Base-by-base conservation (phyloP, 2,797 vertebrate genomes). In the Microchirus variegatus region DNA sequence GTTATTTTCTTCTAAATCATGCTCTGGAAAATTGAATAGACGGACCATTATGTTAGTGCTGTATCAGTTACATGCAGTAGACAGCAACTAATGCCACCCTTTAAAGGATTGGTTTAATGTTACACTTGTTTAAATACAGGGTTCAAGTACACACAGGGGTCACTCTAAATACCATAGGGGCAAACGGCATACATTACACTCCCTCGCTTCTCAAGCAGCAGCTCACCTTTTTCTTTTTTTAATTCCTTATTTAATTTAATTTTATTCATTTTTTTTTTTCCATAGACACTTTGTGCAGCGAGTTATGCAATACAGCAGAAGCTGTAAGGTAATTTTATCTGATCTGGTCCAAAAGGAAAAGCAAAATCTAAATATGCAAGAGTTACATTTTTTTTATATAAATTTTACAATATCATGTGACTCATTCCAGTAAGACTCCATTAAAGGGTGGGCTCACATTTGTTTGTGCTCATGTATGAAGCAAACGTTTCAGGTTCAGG, bases 281-380 rank as follows among this genome's bases (percentile, higher is more conserved):
- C 70, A 78, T 93, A 96, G 96, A 97, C 83, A 96, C 95, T 70
- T 91, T 97, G 88, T 97, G 94, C 92, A 97, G 94, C 87, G 95
- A 98, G 84, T 95, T 98, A 95, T 81, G 95, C 95, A 93, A 96
- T 96, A 89, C 95, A 97, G 78, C 95, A 97, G 92, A 97, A 96
- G 88, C 85, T 97, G 53, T 97, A 96, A 97, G 96, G 96, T 97
- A 93, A 87, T 82, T 78, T 91, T 62, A 89, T 79, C 70, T 49
- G 22, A 22, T 22, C 22, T 22, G 84, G 76, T 78, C 79, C 82
- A 72, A 69, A 58, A 65, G 42, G 58, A 7, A 38, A 78, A 41
- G 51, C 18, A 31, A 77, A 65, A 76, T 37, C 63, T 83, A 85
- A 87, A 87, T 86, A 90, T 93, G 87, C 91, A 91, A 92, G 91